These are phyloP conservation scores for Coregonus ussuriensis DNA, from an alignment of 2,797 vertebrate species.

Conservation along the genomic window DNA sequence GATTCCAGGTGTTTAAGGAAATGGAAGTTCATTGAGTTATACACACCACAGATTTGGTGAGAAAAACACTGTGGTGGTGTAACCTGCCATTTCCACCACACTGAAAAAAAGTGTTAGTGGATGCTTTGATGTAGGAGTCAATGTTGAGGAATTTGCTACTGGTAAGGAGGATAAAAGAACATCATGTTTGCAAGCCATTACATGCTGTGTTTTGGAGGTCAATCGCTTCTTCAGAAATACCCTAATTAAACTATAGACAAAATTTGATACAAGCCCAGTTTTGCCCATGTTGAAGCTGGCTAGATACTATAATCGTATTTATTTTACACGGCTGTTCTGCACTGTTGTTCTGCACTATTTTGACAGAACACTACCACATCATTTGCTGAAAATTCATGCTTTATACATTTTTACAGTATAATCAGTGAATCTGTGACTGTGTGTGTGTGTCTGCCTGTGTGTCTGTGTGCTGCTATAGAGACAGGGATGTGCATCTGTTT, in stretches of 20 bases:
- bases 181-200: conserved; percentile 46
- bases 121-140: conserved; percentile 50
- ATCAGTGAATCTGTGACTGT: background rate
- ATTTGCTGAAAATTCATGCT: too few relatives aligned
- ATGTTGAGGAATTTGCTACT: conserved; percentile 55
- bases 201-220: conserved; percentile 60
- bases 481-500: conserved; percentile 25
- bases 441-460: background rate
- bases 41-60: conserved; percentile 25
- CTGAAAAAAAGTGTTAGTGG: conserved; percentile 30
- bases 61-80: conserved; percentile 19
- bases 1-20: conserved; percentile 60
- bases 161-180: conserved; percentile 52
- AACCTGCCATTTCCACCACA: conserved; percentile 45
- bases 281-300: conserved; percentile 47
- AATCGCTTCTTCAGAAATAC: conserved; percentile 56
- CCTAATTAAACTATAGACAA: conserved; percentile 55
- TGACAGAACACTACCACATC: background rate
- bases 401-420: too few relatives aligned
- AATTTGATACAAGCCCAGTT: conserved; percentile 42
- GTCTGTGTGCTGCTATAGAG: background rate
- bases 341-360: background rate
- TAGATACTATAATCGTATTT: conserved; percentile 7
- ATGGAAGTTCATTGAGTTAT: conserved; percentile 36
- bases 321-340: background rate